Percentiles rank a stretch among this genome's conserved stretches.
These are phyloP conservation scores for Myotis myotis DNA, from an alignment of 2,797 vertebrate species.

Conservation along the genomic window DNA sequence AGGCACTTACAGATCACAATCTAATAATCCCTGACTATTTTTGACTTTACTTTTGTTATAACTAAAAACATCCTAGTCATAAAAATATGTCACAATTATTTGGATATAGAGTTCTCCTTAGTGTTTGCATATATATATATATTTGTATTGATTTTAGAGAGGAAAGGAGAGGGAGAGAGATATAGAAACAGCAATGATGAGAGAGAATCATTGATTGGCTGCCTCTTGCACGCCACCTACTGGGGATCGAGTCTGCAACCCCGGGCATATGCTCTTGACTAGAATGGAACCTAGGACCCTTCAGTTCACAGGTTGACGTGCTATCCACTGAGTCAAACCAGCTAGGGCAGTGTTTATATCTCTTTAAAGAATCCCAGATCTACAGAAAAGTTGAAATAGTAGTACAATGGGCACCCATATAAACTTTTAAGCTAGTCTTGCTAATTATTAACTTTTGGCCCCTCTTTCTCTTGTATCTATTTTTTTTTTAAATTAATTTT, in stretches of 20 bases:
- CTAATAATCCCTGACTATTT: not conserved
- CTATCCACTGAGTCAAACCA: too few species aligned
- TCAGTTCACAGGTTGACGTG: too few species aligned
- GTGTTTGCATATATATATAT: not conserved
- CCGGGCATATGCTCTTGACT: too few species aligned
- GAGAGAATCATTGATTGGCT: too few species aligned
- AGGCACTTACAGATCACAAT: not conserved
- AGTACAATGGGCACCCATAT: not conserved
- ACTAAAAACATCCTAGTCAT: not conserved
- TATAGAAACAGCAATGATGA: too few species aligned
- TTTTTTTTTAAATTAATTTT: too few species aligned
- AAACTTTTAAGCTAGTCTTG: not conserved
- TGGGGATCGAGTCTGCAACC: too few species aligned
- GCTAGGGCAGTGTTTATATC: too few species aligned
- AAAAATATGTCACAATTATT: not conserved
- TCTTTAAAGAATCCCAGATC: not conserved
- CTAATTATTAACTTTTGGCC: not conserved
- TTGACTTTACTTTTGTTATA: conserved; percentile 9
- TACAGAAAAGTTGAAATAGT: not conserved
- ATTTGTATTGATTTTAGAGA: too few species aligned
- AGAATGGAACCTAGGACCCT: too few species aligned
- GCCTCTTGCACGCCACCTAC: too few species aligned
- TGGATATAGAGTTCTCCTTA: not conserved
- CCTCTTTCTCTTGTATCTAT: not conserved
- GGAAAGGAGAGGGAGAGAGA: too few species aligned